A percentile compares a stretch with the other conserved stretches of the same genome.
These are phyloP conservation scores for Agrilus mali DNA, from an alignment of 2,888 invertebrate genomes.

Conservation along the genomic window DNA sequence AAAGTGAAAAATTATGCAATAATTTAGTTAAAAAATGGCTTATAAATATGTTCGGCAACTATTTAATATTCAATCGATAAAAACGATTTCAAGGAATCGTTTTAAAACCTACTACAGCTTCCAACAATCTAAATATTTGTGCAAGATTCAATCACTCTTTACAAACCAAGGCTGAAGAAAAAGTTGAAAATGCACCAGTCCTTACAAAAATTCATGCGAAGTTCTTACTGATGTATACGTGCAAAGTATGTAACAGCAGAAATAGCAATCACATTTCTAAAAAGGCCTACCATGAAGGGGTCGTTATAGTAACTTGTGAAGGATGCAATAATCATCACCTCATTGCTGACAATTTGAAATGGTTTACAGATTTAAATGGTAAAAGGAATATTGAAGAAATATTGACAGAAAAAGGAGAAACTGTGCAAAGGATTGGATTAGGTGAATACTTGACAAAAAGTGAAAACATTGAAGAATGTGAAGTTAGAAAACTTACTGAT, in stretches of 20 bases:
- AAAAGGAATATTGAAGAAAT: constrained; percentile 84
- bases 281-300: constrained; percentile 72
- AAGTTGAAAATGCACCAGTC: background rate
- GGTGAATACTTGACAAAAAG: no score
- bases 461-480: no score
- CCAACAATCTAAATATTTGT: no score
- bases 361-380: constrained; percentile 74
- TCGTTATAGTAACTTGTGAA: constrained; percentile 83
- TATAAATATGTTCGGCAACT: no score
- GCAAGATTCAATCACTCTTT: no score
- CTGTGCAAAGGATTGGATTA: constrained; percentile 42
- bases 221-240: constrained; percentile 69
- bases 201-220: constrained; percentile 39
- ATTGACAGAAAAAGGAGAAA: constrained; percentile 76
- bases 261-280: constrained; percentile 75
- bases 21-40: no score
- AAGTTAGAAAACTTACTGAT: no score
- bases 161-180: no score
- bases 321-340: constrained; percentile 84
- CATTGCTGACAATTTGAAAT: constrained; percentile 91
- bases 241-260: constrained; percentile 72
- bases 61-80: no score
- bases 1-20: no score
- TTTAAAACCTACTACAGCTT: no score
- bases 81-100: no score